Base-by-base conservation (phyloP, 92 coral and sea anemone species). In the Umimayanthus kanabou region DNA sequence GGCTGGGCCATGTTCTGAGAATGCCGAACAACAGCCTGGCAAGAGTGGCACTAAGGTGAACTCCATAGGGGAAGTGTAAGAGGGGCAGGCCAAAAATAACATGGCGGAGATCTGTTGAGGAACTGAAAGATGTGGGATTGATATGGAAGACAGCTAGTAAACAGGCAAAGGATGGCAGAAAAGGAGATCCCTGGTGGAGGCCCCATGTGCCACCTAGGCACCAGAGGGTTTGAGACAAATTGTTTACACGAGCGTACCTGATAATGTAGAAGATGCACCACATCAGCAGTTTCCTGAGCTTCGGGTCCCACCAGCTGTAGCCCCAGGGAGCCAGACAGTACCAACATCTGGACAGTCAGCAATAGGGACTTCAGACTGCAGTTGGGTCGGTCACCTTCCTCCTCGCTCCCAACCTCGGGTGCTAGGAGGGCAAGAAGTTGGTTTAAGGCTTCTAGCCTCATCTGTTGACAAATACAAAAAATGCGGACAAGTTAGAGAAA, bases 291-390 rank as follows among this genome's bases (percentile, higher is more conserved):
- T 49, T 90, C 92, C 43, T 89, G 98, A 23, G 87, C 89, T 22
- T 92, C 90, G 6, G 95, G 82, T 55, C 95, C 92, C 64, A 94
- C 73, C 25, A 91, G 93, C 83, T 94, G 94, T 53, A 92, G 94
- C 22, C 98, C 98, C 72, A 94, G 88, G 69, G 98, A 92, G 25
- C 98, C 98, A 39, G 94, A 90, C 39, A 94, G 94, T 37, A 94
- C 90, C 90, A 91, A 93, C 80, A 94, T 90, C 74, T 91, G 95
- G 70, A 87, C 91, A 20, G 98, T 89, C 70, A 93, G 73, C 76
- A 94, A 85, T 28, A 94, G 93, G 40, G 91, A 87, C 85, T 85
- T 81, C 20, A 94, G 85, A 71, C 85, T 88, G 43, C 92, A 91
- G 70, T 71, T 58, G 26, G 89, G 82, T 61, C 76, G 47, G 89